Evolutionary conservation across 2,888 invertebrate species (phyloP), one percentile per base, ranked within the genome.

Genomic region (Syrphus vitripennis): DNA sequence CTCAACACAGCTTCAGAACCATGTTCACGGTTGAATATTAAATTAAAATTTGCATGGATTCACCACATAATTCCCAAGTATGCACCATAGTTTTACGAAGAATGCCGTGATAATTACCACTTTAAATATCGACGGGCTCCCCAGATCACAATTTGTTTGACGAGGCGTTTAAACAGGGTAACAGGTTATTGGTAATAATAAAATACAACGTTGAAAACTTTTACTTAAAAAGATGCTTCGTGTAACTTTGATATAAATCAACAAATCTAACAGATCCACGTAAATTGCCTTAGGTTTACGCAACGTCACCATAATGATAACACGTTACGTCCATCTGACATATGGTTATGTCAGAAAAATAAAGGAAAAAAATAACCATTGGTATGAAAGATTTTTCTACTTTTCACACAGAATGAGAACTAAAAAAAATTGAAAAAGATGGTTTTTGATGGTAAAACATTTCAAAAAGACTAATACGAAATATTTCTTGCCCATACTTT

Each of bases 301-400:
- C 40, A 70, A 72, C n/a, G 14, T 26, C 34, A 16, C 67, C 12
- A n/a, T 81, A 7, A n/a, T n/a, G n/a, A n/a, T n/a, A 0, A 3
- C 34, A 77, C 86, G 77, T 81, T 42, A 24, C 45, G 29, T 29
- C 14, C 19, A 26, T 14, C 19, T 86, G 86, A 86, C 86, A 70
- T 63, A 72, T 70, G 82, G 63, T 78, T 81, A 77, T 86, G 86
- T 86, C 86, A 86, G 82, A 74, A 86, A 86, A 82, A 42, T 70
- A 77, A 50, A 59, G 16, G 34, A 63, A 65, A 72, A 83, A 65
- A 84, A 86, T 77, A 78, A 71, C 74, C 81, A 82, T 71, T 74
- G 74, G 69, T 77, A 74, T 70, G 77, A 86, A 81, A 81, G 86
- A 81, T 86, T 86, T n/a, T 86, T 76, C 80, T 61, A 76, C 80